Percentiles rank a stretch among this genome's conserved stretches.
Conservation (phyloP, 2,888 invertebrate genomes). For the Sympetrum striolatum region DNA sequence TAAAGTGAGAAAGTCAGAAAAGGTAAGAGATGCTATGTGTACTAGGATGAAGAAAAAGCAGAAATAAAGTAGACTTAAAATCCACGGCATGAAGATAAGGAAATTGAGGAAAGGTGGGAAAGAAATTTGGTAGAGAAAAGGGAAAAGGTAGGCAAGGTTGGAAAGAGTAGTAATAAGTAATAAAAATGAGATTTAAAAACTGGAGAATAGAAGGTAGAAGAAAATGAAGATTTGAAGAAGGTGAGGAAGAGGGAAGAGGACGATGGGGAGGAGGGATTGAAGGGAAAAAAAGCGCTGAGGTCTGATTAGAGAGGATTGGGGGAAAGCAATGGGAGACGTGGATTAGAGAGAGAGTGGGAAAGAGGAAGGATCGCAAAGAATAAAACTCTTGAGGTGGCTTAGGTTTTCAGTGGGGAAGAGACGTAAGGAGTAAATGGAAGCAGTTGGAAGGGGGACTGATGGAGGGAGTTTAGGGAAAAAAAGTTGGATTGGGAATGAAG, state of each 20-base stretch:
- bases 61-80: too few species aligned
- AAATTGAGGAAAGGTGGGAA: too few species aligned
- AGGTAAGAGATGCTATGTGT: too few species aligned
- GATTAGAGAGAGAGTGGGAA: not conserved
- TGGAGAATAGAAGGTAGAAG: not conserved
- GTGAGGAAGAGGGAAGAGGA: too few species aligned
- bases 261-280: not conserved
- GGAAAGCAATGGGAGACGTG: not conserved
- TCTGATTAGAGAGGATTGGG: not conserved
- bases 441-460: not conserved
- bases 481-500: conserved; percentile 13
- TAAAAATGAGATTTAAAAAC: not conserved
- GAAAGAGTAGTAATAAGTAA: too few species aligned
- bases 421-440: not conserved
- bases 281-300: not conserved
- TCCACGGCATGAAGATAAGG: too few species aligned
- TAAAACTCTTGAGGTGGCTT: not conserved
- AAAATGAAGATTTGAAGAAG: too few species aligned
- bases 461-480: not conserved
- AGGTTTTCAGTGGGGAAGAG: not conserved
- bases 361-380: not conserved
- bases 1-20: too few species aligned
- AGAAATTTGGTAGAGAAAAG: not conserved
- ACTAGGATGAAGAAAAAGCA: too few species aligned
- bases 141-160: not conserved